Evolutionary conservation across 2,888 invertebrate species (phyloP).

Genomic region (Tenthredo mesomela): DNA sequence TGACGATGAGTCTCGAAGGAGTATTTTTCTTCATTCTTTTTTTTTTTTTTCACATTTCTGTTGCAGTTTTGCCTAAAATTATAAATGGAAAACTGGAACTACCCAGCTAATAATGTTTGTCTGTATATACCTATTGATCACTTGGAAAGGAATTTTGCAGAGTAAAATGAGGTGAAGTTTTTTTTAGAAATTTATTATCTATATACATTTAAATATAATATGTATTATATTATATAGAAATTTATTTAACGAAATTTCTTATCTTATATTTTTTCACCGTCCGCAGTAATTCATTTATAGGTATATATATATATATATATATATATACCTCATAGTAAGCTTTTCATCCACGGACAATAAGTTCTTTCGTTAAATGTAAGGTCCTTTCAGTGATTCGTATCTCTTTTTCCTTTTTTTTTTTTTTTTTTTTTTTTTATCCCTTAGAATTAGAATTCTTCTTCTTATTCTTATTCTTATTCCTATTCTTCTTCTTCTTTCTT

Average conservation of each 20-base stretch:
- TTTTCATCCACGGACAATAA: background rate
- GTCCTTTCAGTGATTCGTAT: background rate
- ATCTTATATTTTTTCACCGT: background rate
- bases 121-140: background rate
- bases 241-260: background rate
- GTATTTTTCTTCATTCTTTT: background rate
- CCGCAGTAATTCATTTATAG: background rate
- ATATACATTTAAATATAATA: background rate
- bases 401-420: background rate
- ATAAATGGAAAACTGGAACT: background rate
- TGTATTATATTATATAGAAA: too few species aligned
- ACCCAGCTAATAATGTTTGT: background rate
- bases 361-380: constrained; percentile 12
- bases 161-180: background rate
- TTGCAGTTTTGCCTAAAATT: background rate
- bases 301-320: too few species aligned
- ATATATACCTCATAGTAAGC: background rate
- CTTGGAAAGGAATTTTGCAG: background rate
- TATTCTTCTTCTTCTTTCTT: background rate
- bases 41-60: background rate
- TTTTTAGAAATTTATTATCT: background rate
- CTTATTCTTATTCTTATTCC: background rate
- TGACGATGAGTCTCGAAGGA: background rate
- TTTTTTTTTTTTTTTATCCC: background rate
- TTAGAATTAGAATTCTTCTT: background rate